Evolutionary conservation across 2,888 invertebrate species (phyloP), one percentile per base, ranked within the genome.

Genomic region (Rhogogaster chlorosoma): DNA sequence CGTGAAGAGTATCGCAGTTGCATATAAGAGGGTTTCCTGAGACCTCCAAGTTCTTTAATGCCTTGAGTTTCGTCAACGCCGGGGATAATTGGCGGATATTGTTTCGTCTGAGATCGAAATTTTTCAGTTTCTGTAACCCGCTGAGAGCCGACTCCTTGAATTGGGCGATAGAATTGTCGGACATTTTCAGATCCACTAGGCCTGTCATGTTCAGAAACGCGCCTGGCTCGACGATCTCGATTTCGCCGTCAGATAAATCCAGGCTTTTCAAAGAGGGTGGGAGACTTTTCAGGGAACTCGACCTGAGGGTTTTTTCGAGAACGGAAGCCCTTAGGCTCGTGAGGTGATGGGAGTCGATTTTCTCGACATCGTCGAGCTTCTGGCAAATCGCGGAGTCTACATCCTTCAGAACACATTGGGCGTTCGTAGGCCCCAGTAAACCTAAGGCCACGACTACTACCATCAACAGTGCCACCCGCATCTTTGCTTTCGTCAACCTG

Each of bases 21-120:
- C 97, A 97, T 88, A 96, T 94, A 7, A 97, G 93, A 57, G 95
- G 95, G 91, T 97, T 97, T 71, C 95, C 96, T 80, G 95, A 94
- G 85, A 97, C 90, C 91, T 96, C 95, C 85, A 97, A 93, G 88
- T 95, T 94, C 90, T 95, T 95, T 84, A 97, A 93, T 88, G 94
- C 93, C 71, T 93, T 94, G 85, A 96, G 93, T 87, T 94, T 94
- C 36, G 93, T 94, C 85, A 96, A 91, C 88, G 96, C 96, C 84
- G 94, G 91, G 7, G 96, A 96, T 86, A 96, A 94, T 91, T 95
- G 93, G 84, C 93, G 94, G 86, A 96, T 94, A 71, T 94, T 93
- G 91, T 96, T 96, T 89, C 95, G 94, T 84, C 95, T 95, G 91
- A 96, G 94, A 92, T 96, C 95, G 88, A 96, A 92, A 77, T 95